Percentiles rank a stretch among this genome's conserved stretches.
These are phyloP conservation scores for Rhinolophus ferrumequinum DNA, from an alignment of 2,113 vertebrate genomes.

Conservation along the genomic window DNA sequence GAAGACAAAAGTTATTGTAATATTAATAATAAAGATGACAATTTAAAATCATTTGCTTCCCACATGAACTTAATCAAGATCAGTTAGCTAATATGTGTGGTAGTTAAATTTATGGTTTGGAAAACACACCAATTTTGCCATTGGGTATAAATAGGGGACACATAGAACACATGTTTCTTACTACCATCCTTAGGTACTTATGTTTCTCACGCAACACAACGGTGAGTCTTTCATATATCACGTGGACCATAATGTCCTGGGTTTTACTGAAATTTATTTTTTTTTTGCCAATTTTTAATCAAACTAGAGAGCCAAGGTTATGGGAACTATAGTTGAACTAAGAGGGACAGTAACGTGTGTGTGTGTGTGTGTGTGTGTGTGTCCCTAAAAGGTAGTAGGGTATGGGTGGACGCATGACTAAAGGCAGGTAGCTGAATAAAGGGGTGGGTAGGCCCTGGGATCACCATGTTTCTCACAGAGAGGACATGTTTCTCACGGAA, in stretches of 20 bases:
- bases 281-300: neutral
- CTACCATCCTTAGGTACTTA: neutral
- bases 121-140: neutral
- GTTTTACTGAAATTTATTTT: neutral
- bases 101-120: neutral
- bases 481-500: neutral
- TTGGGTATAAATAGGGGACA: neutral
- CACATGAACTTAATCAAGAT: neutral
- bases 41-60: neutral
- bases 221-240: neutral
- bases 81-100: neutral
- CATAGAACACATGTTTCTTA: neutral
- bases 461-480: neutral
- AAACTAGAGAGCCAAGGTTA: neutral
- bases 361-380: neutral
- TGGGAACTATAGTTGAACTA: neutral
- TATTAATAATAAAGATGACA: neutral
- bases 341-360: neutral
- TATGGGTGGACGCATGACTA: neutral
- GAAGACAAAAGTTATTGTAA: neutral
- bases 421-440: neutral
- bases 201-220: neutral
- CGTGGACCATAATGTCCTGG: neutral
- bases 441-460: neutral
- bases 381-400: neutral